Evolutionary conservation across 2,797 vertebrate genomes (phyloP), one percentile per base, ranked within the genome.

Genomic region (Sebastiscus tertius): DNA sequence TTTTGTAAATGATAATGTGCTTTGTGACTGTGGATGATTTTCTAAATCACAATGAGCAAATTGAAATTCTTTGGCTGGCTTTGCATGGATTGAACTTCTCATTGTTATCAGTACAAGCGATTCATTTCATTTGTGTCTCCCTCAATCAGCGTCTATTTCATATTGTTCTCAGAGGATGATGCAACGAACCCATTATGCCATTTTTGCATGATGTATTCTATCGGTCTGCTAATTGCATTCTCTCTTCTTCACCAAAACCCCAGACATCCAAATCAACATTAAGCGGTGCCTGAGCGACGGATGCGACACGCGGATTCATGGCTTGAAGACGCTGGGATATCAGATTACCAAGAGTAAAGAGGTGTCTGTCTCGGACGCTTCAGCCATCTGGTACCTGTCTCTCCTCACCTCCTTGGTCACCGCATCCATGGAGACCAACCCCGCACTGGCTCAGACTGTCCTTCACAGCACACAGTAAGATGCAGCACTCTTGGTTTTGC

Each of bases 201-300:
- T 62, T 73, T 68, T 60, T 73, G 16, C 5, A 1, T 18, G 0
- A 8, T 34, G 13, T 49, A 55, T 85, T 83, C 67, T 62, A 62
- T 85, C 76, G 77, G 52, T 67, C 22, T 16, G 11, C 59, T 87
- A 82, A 91, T 49, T 6, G 16, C 16, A 16, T 75, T 72, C 34
- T 83, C 49, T 83, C 36, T 20, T 59, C 18, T 18, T 14, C 64
- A 34, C 70, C 66, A 42, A 54, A 85, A 87, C 12, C 36, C 68
- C 95, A 99, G 99, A 98, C 93, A 96, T 99, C 73, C 98, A 99
- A 95, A 99, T 99, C 84, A 99, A 99, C 94, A 99, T 99, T 87
- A 99, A 99, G 89, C 97, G 98, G 29, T 99, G 98, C 92, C 94
- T 99, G 85, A 99, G 98, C 0, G 98, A 99, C 33, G 99, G 99